Evolutionary conservation across 92 coral and sea anemone genomes (phyloP).

Genomic region (Hydrozoanthus gracilis): DNA sequence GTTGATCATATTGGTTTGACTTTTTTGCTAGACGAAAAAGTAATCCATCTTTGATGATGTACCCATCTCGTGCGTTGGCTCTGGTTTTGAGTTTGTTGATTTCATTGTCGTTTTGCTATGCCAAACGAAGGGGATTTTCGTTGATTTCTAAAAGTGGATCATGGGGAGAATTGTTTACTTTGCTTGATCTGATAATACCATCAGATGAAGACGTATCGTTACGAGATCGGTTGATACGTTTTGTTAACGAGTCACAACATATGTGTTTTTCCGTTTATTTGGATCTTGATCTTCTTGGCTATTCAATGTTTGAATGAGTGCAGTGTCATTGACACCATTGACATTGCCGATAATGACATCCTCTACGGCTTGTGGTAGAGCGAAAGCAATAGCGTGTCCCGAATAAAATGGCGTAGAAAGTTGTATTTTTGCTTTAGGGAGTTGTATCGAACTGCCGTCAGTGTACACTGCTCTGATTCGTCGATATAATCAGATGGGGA

Average conservation of each 20-base stretch:
- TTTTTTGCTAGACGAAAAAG: slow-evolving; percentile 12
- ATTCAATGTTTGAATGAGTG: slow-evolving; percentile 10
- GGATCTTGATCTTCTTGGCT: slow-evolving; percentile 1
- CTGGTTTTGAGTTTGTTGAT: slow-evolving; percentile 17
- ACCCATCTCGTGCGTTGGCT: background rate
- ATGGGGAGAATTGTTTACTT: slow-evolving; percentile 3
- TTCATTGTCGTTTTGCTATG: slow-evolving; percentile 10
- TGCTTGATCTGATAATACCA: background rate
- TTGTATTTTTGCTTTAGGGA: background rate
- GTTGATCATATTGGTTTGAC: background rate
- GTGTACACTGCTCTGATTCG: background rate
- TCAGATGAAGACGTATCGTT: background rate
- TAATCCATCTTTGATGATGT: slow-evolving; percentile 16
- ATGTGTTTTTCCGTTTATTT: background rate
- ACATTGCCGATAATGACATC: slow-evolving; percentile 26
- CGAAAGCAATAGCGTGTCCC: slow-evolving; percentile 13
- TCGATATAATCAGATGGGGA: too few relatives aligned
- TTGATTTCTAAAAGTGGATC: background rate
- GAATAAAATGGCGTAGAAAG: background rate
- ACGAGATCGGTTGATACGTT: background rate
- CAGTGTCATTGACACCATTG: slow-evolving; percentile 18
- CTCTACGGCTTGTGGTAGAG: slow-evolving; percentile 13
- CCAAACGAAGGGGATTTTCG: background rate
- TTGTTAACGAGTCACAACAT: slow-evolving; percentile 11
- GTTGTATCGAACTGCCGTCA: background rate